Evolutionary conservation across 1,140 invertebrate species (phyloP).

Genomic region (Chelonus insularis): DNA sequence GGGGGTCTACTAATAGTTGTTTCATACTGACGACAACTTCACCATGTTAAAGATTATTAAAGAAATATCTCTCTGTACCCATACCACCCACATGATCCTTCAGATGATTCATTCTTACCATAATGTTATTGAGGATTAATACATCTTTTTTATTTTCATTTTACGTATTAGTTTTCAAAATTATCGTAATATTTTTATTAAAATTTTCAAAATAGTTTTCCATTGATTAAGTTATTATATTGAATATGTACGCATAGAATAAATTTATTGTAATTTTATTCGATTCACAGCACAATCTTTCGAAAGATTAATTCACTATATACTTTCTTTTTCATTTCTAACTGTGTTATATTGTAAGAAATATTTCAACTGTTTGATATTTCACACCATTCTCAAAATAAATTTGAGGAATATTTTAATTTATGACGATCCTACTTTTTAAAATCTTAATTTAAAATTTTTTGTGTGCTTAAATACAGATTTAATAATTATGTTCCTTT

Average conservation of each 20-base stretch:
- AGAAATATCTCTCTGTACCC: slow-evolving; percentile 5
- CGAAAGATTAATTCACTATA: background rate
- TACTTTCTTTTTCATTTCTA: background rate
- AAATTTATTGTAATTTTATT: too few relatives aligned
- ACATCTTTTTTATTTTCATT: background rate
- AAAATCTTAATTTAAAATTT: too few relatives aligned
- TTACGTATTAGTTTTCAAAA: too few relatives aligned
- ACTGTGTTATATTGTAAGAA: background rate
- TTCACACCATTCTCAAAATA: too few relatives aligned
- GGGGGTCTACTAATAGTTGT: slow-evolving; percentile 41
- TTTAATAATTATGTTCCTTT: too few relatives aligned
- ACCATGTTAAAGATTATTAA: slow-evolving; percentile 38
- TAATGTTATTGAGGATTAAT: background rate
- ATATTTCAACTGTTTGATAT: background rate
- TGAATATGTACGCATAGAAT: too few relatives aligned
- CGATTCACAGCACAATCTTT: background rate
- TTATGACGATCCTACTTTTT: too few relatives aligned
- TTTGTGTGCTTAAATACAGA: too few relatives aligned
- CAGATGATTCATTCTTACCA: slow-evolving; percentile 32
- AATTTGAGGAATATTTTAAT: too few relatives aligned
- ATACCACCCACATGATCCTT: slow-evolving; percentile 9
- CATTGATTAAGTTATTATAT: too few relatives aligned
- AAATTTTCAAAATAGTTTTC: too few relatives aligned
- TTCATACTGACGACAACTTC: slow-evolving; percentile 42
- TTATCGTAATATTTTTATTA: too few relatives aligned